A percentile compares a stretch with the other conserved stretches of the same genome.
Conservation (phyloP, 2,797 vertebrate species). For the Selene dorsalis region DNA sequence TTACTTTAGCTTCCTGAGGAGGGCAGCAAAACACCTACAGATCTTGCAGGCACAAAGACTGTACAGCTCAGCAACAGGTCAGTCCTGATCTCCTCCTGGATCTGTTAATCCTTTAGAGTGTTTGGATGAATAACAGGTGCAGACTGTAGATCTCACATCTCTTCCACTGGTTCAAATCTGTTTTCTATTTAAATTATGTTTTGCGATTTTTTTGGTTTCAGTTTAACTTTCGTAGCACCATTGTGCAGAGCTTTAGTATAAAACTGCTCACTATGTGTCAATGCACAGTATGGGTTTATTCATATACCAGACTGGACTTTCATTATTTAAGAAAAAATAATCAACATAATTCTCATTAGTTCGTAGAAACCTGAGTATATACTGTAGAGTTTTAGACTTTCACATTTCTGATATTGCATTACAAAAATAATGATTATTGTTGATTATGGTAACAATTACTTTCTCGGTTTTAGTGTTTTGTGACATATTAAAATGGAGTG, state of each 20-base stretch:
- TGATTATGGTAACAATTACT: neutral
- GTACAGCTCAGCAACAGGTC: conserved; percentile 9
- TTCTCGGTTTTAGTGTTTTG: too few relatives aligned
- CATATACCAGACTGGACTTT: neutral
- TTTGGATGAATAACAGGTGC: conserved; percentile 9
- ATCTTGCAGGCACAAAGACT: neutral
- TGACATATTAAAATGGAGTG: neutral
- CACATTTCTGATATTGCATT: neutral
- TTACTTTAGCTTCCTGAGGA: conserved; percentile 44
- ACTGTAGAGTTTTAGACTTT: too few relatives aligned
- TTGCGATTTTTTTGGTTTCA: neutral
- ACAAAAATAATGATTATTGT: neutral
- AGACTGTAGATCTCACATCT: neutral
- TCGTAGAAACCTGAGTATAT: neutral
- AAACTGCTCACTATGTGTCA: neutral
- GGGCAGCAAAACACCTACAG: conserved; percentile 55
- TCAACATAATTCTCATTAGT: too few relatives aligned
- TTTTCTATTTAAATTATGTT: neutral
- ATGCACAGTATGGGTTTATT: neutral
- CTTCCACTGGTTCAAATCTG: neutral
- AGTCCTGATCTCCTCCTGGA: conserved; percentile 25
- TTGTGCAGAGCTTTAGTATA: neutral
- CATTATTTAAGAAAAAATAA: too few relatives aligned
- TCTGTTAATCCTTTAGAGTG: conserved; percentile 28
- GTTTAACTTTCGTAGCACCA: neutral